Evolutionary conservation across 92 coral and sea anemone genomes (phyloP).

Genomic region (Porites lobata): DNA sequence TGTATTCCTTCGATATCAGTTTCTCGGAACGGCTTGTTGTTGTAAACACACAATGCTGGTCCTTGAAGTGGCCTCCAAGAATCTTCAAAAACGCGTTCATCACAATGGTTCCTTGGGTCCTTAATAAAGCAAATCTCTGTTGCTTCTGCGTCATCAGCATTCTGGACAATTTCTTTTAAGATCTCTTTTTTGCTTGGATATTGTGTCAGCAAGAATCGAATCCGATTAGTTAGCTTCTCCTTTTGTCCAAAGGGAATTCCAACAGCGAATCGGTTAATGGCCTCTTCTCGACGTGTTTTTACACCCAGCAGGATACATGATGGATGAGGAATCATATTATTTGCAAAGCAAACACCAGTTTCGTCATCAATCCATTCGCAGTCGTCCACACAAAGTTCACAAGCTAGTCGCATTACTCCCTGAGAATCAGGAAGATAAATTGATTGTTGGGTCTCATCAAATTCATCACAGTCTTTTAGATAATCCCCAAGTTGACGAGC

Average conservation of each 20-base stretch:
- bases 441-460: background rate
- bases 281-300: constrained; percentile 29
- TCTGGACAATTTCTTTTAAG: constrained; percentile 84
- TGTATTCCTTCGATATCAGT: constrained; percentile 86
- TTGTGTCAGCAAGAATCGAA: constrained; percentile 56
- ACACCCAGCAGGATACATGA: constrained; percentile 8
- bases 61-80: constrained; percentile 72
- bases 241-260: constrained; percentile 13
- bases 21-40: constrained; percentile 78
- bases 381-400: constrained; percentile 71
- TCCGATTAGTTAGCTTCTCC: constrained; percentile 18
- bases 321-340: constrained; percentile 46
- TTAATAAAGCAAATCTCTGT: constrained; percentile 76
- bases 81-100: constrained; percentile 72
- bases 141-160: constrained; percentile 89
- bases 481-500: background rate
- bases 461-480: background rate
- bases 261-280: constrained; percentile 39
- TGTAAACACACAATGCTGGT: constrained; percentile 53
- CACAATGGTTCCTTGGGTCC: constrained; percentile 73
- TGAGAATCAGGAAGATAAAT: constrained; percentile 72
- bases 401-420: constrained; percentile 48
- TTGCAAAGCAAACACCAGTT: constrained; percentile 50
- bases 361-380: constrained; percentile 82
- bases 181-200: constrained; percentile 75